Conservation (phyloP, 2,888 invertebrate species). For the Drosophila austrosaltans region DNA sequence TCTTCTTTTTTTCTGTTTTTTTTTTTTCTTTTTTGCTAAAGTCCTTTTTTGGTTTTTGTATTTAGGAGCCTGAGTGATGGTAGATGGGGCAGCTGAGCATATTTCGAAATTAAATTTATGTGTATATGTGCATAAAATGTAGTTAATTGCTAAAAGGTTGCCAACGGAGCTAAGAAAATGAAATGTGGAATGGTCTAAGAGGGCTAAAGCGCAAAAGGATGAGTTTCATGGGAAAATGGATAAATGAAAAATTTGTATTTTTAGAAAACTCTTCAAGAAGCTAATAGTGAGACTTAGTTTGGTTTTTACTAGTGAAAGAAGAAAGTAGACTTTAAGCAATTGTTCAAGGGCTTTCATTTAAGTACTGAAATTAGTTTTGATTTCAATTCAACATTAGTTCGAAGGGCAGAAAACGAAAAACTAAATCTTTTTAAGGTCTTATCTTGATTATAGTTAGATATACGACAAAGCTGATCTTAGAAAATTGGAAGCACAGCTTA, state of each 20-base stretch:
- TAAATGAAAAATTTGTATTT: not conserved
- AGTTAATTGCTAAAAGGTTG: conserved; percentile 41
- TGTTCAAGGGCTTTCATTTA: no score
- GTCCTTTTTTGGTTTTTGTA: conserved; percentile 5
- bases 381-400: no score
- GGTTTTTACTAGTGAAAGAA: no score
- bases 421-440: no score
- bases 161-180: not conserved
- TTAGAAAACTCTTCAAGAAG: no score
- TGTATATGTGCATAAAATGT: conserved; percentile 30
- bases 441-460: no score
- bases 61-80: conserved; percentile 13
- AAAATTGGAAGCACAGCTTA: no score
- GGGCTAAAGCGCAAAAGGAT: not conserved
- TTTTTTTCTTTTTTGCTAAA: not conserved
- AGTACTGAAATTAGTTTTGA: no score
- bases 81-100: conserved; percentile 21
- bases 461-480: no score
- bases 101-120: conserved; percentile 34
- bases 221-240: not conserved
- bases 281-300: no score
- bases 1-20: conserved; percentile 11
- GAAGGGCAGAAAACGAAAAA: no score
- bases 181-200: not conserved
- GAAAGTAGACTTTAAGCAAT: no score